Evolutionary conservation across 2,888 invertebrate species (phyloP).

Genomic region (Perithous albicinctus): DNA sequence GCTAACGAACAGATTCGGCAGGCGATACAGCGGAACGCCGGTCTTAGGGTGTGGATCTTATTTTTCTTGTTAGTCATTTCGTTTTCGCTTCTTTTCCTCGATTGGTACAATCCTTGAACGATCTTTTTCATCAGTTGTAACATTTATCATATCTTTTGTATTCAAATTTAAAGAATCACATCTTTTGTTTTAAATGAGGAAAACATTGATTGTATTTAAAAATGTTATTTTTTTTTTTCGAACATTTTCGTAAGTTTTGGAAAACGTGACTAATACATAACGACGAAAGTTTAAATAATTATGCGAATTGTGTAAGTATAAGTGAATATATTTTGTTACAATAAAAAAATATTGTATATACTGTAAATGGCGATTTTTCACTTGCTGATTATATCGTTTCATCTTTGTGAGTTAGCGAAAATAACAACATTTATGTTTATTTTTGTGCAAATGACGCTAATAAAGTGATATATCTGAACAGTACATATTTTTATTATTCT

Average conservation of each 20-base stretch:
- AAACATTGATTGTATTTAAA: no score
- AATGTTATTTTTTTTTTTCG: neutral
- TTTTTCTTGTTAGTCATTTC: slow-evolving; percentile 98
- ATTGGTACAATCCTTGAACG: slow-evolving; percentile 97
- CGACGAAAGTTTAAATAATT: neutral
- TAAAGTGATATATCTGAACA: neutral
- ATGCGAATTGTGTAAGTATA: neutral
- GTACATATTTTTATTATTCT: neutral
- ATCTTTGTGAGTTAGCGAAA: neutral
- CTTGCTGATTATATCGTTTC: neutral
- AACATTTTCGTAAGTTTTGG: neutral
- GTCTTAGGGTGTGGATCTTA: slow-evolving; percentile 96
- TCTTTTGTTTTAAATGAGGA: no score
- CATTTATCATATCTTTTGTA: neutral
- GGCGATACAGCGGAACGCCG: slow-evolving; percentile 98
- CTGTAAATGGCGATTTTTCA: neutral
- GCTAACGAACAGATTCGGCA: slow-evolving; percentile 99
- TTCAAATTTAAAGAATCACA: neutral
- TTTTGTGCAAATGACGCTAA: neutral
- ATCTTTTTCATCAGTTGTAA: neutral
- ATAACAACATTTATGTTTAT: neutral
- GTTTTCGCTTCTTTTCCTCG: slow-evolving; percentile 97
- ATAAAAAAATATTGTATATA: slow-evolving; percentile 34
- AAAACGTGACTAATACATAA: neutral
- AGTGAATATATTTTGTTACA: slow-evolving; percentile 27